These are phyloP conservation scores for Lepisosteus osseus DNA, from an alignment of 2,113 vertebrate genomes.

Conservation along the genomic window DNA sequence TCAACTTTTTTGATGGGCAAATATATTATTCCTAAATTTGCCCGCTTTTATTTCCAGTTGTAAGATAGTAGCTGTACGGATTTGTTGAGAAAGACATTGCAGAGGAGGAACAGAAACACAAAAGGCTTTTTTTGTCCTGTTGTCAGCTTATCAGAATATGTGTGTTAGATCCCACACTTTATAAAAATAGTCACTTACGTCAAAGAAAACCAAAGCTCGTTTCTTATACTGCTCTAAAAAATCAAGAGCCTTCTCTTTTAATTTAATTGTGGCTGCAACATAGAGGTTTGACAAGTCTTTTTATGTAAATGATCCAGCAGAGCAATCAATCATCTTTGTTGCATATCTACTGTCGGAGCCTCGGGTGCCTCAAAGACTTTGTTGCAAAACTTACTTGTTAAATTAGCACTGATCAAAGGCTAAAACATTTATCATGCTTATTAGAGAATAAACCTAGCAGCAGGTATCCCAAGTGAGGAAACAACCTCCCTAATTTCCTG, in stretches of 20 bases:
- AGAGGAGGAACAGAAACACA: not conserved
- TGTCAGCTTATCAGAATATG: too few relatives aligned
- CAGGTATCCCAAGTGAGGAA: conserved; percentile 84
- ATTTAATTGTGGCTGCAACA: conserved; percentile 68
- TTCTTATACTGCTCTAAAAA: not conserved
- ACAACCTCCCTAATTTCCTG: conserved; percentile 74
- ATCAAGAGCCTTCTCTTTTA: conserved; percentile 49
- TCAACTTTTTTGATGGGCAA: too few relatives aligned
- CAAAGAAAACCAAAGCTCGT: not conserved
- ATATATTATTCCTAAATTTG: too few relatives aligned
- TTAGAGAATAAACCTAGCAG: conserved; percentile 86
- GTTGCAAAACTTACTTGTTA: conserved; percentile 76
- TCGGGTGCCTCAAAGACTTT: conserved; percentile 73
- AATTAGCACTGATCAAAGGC: conserved; percentile 85
- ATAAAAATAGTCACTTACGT: not conserved
- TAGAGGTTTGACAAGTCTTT: conserved; percentile 62
- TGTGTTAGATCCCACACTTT: not conserved
- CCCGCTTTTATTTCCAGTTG: too few relatives aligned
- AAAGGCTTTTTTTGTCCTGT: too few relatives aligned
- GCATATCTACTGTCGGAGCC: conserved; percentile 60
- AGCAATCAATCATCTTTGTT: conserved; percentile 75
- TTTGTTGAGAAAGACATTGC: not conserved
- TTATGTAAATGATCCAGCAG: conserved; percentile 73
- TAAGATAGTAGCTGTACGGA: too few relatives aligned
- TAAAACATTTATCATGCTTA: conserved; percentile 88